Conservation (phyloP, 1,140 invertebrate genomes). For the Bombus soroeensis region DNA sequence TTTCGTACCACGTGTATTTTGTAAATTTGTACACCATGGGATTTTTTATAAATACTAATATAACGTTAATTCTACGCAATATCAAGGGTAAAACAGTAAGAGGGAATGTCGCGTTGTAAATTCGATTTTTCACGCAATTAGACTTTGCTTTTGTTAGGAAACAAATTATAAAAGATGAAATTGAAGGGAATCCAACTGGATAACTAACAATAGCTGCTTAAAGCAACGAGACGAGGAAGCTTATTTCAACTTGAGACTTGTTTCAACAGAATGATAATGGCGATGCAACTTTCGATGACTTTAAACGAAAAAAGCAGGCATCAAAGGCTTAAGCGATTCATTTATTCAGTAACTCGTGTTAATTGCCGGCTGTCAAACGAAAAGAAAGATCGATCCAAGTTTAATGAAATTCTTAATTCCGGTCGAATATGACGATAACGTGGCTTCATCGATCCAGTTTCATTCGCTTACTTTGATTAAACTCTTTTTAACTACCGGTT, state of each 20-base stretch:
- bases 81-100: too few relatives aligned
- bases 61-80: too few relatives aligned
- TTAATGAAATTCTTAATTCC: conserved; percentile 4
- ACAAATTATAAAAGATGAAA: too few relatives aligned
- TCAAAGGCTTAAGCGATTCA: not conserved
- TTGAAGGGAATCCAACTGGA: not conserved
- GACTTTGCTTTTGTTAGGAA: not conserved
- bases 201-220: not conserved
- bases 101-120: not conserved
- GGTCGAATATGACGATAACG: not conserved
- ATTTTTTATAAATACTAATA: not conserved
- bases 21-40: not conserved
- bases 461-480: not conserved
- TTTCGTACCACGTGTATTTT: too few relatives aligned
- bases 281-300: not conserved
- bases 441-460: not conserved
- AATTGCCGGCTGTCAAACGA: not conserved
- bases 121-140: not conserved
- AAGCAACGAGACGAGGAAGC: not conserved
- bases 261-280: not conserved
- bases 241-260: not conserved
- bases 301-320: not conserved
- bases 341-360: too few relatives aligned
- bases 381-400: not conserved
- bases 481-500: not conserved